Evolutionary conservation across 2,113 vertebrate species (phyloP).

Genomic region (Neoarius graeffei): DNA sequence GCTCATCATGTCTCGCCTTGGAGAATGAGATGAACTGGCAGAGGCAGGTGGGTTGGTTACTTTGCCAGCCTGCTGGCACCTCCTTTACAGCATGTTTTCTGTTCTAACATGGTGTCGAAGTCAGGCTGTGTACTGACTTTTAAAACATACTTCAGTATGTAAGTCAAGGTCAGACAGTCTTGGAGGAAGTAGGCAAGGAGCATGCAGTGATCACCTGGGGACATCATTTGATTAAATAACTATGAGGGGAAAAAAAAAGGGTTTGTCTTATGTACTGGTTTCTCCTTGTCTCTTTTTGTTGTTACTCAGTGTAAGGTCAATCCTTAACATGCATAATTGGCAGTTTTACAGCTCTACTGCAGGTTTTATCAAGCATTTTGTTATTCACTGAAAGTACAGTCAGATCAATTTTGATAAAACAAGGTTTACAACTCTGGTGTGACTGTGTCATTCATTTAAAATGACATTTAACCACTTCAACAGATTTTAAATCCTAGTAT

Average conservation of each 20-base stretch:
- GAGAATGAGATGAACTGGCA: slow-evolving; percentile 43
- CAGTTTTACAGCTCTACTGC: neutral
- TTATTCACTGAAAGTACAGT: neutral
- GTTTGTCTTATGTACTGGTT: neutral
- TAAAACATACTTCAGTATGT: slow-evolving; percentile 50
- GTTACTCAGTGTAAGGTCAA: neutral
- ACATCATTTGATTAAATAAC: slow-evolving; percentile 23
- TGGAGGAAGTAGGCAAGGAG: neutral
- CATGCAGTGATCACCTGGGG: slow-evolving; percentile 7
- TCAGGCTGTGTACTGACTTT: slow-evolving; percentile 58
- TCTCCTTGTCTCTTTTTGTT: neutral
- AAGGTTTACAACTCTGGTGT: neutral
- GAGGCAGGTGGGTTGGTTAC: slow-evolving; percentile 59
- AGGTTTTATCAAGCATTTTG: neutral
- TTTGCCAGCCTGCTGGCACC: slow-evolving; percentile 57
- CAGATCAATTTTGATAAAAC: neutral
- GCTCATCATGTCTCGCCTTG: slow-evolving; percentile 52
- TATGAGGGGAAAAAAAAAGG: neutral
- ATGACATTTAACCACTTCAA: neutral
- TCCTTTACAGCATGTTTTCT: slow-evolving; percentile 50
- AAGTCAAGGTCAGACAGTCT: slow-evolving; percentile 48
- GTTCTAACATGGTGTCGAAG: slow-evolving; percentile 56
- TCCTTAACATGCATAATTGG: neutral
- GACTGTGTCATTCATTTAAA: neutral
- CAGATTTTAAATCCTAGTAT: neutral